A percentile compares a stretch with the other conserved stretches of the same genome.
Evolutionary conservation across 2,888 invertebrate species (phyloP).

Genomic region (Strigamia crassipes): DNA sequence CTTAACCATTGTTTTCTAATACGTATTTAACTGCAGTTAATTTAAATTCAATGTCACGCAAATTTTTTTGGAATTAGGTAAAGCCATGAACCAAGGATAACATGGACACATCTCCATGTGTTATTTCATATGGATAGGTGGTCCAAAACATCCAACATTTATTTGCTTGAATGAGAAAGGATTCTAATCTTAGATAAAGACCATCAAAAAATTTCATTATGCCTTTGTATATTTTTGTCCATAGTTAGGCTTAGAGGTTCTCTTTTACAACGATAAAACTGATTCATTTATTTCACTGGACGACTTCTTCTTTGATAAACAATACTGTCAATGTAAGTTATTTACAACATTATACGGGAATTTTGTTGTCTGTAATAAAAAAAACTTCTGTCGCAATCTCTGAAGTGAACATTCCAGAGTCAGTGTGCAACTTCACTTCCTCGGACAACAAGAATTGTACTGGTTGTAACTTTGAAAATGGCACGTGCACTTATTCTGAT

Average conservation of each 20-base stretch:
- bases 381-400: background rate
- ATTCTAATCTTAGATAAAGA: too few relatives aligned
- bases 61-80: too few relatives aligned
- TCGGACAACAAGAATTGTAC: background rate
- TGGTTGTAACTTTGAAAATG: conserved; percentile 13
- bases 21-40: too few relatives aligned
- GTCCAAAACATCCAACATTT: too few relatives aligned
- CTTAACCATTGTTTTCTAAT: too few relatives aligned
- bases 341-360: background rate
- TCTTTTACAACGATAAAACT: background rate
- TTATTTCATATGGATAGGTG: too few relatives aligned
- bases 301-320: background rate
- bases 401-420: background rate
- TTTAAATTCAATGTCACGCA: too few relatives aligned
- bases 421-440: background rate
- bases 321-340: background rate
- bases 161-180: too few relatives aligned
- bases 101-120: too few relatives aligned
- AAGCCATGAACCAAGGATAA: too few relatives aligned
- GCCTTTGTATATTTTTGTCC: background rate
- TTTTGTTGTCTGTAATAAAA: background rate
- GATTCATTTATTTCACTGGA: background rate
- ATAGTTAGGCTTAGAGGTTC: background rate
- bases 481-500: background rate
- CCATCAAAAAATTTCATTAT: too few relatives aligned